Percentiles rank a stretch among this genome's conserved stretches.
Evolutionary conservation across 30 jellyfish, hydroid and myxozoan species (phyloP).

Genomic region (Chironex yamaguchii): DNA sequence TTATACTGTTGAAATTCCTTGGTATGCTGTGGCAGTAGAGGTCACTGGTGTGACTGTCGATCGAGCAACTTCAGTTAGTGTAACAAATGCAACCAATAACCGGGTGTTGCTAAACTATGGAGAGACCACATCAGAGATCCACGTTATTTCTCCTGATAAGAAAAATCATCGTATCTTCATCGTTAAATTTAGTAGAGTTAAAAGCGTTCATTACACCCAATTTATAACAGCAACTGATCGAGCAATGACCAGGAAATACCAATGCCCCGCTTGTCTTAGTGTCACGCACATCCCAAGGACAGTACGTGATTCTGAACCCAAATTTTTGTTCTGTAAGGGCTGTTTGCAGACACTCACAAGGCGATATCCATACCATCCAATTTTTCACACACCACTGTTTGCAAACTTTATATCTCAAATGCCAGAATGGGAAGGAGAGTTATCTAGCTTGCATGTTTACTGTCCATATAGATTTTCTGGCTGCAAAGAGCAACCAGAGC

Average conservation of each 20-base stretch:
- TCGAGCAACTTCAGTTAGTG: conserved; percentile 4
- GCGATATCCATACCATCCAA: conserved; percentile 54
- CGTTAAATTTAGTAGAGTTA: conserved; percentile 6
- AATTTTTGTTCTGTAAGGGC: conserved; percentile 10
- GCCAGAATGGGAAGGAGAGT: not conserved
- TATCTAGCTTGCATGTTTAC: conserved; percentile 16
- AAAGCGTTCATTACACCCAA: not conserved
- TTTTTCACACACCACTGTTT: conserved; percentile 46
- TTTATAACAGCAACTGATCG: not conserved
- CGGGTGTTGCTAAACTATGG: conserved; percentile 54
- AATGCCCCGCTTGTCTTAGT: conserved; percentile 65
- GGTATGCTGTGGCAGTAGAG: conserved; percentile 28
- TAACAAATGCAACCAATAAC: not conserved
- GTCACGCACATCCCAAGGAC: conserved; percentile 44
- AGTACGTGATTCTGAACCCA: not conserved
- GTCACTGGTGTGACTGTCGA: conserved; percentile 69
- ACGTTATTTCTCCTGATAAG: conserved; percentile 73
- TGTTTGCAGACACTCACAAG: conserved; percentile 61
- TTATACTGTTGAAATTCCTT: conserved; percentile 63
- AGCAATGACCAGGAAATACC: not conserved
- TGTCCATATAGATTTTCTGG: conserved; percentile 51
- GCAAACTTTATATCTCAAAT: conserved; percentile 29
- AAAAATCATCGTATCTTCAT: not conserved
- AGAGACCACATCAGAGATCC: conserved; percentile 4
- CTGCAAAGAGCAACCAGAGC: conserved; percentile 21